Percentiles rank a stretch among this genome's conserved stretches.
Conservation (phyloP, 2,888 invertebrate species). For the Parthenolecanium corni region DNA sequence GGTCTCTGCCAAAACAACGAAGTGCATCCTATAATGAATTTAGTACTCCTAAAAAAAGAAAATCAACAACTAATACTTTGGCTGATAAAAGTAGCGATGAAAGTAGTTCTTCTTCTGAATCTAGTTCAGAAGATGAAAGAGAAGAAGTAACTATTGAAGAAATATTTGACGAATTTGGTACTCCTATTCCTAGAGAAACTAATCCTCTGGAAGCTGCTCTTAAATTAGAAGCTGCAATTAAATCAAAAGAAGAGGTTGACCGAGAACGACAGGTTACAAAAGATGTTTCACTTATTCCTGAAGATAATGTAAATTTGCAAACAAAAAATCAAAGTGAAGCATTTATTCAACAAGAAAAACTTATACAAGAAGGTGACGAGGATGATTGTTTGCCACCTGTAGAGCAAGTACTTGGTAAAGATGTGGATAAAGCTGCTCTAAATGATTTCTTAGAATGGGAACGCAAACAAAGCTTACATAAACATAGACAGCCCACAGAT, state of each 20-base stretch:
- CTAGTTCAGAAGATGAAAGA: not conserved
- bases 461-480: not conserved
- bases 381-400: conserved; percentile 12
- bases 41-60: not conserved
- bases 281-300: too few relatives aligned
- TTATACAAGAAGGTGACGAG: conserved; percentile 18
- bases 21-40: not conserved
- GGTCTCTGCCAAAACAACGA: not conserved
- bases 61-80: not conserved
- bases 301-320: too few relatives aligned
- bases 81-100: not conserved
- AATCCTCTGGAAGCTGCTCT: not conserved
- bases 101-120: not conserved
- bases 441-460: not conserved
- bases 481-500: too few relatives aligned
- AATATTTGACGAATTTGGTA: not conserved
- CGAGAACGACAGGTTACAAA: not conserved
- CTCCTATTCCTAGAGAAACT: not conserved
- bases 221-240: not conserved
- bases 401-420: not conserved
- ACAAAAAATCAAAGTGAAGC: not conserved
- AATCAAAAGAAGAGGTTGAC: not conserved
- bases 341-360: not conserved
- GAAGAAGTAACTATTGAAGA: conserved; percentile 5
- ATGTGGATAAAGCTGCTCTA: not conserved